Conservation (phyloP, 2,888 invertebrate genomes). For the Meiosimyza decipiens region DNA sequence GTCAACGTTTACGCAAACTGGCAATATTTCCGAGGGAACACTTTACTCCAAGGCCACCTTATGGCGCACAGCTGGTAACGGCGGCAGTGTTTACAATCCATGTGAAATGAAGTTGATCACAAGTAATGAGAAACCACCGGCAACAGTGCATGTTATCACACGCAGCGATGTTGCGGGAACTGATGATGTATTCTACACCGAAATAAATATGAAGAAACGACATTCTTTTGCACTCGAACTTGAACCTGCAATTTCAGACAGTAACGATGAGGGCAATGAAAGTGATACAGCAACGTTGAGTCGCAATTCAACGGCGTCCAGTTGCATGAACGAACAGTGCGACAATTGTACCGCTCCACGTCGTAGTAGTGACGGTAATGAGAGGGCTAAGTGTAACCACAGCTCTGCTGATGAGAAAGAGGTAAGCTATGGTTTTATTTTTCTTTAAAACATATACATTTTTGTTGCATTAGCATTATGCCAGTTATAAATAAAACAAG, state of each 20-base stretch:
- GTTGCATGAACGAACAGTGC: conserved; percentile 31
- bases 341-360: conserved; percentile 13
- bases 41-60: conserved; percentile 56
- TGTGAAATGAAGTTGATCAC: conserved; percentile 61
- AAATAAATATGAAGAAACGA: conserved; percentile 41
- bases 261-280: conserved; percentile 55
- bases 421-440: background rate
- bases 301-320: conserved; percentile 52
- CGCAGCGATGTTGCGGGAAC: conserved; percentile 41
- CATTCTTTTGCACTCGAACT: conserved; percentile 56
- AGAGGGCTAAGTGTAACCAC: too few species aligned
- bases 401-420: background rate
- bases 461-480: too few species aligned
- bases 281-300: conserved; percentile 54
- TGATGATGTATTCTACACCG: conserved; percentile 27
- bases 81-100: conserved; percentile 56
- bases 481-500: too few species aligned
- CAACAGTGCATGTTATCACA: conserved; percentile 42
- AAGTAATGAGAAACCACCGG: conserved; percentile 46
- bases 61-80: conserved; percentile 45
- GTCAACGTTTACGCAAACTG: conserved; percentile 54
- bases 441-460: too few species aligned
- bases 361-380: background rate
- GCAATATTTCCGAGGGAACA: conserved; percentile 55
- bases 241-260: conserved; percentile 57